Base-by-base conservation (phyloP, 2,113 vertebrate genomes). In the Odontophorus gujanensis region DNA sequence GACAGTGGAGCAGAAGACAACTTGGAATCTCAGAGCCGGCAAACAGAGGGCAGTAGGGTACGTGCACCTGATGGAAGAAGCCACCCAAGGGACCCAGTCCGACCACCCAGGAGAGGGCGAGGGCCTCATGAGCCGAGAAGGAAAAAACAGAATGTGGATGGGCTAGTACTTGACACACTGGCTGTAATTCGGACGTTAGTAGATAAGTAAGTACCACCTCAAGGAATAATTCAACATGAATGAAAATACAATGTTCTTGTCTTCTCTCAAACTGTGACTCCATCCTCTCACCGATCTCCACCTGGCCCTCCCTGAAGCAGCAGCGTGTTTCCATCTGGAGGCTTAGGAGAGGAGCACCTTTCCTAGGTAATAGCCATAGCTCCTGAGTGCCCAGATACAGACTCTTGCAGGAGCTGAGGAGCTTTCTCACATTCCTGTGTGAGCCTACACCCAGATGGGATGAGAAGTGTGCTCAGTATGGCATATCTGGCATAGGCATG, bases 111-210 rank as follows among this genome's bases (percentile, higher is more conserved):
- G 40, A 97, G 99, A 81, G 99, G 99, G 12, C 98, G 99, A 93
- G 99, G 99, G 38, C 99, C 99, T 30, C 99, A 99, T 21, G 99
- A 99, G 58, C 99, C 99, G 8, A 97, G 99, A 50, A 98, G 99
- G 96, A 99, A 99, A 97, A 99, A 99, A 90, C 99, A 99, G 96
- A 99, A 99, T 69, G 99, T 99, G 77, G 99, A 99, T 67, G 98
- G 99, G 51, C 97, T 99, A 94, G 99, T 99, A 86, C 98, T 99
- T 97, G 99, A 99, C 96, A 99, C 99, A 9, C 95, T 99, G 96
- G 99, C 99, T 69, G 99, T 99, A 86, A 99, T 99, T 97, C 98
- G 99, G 93, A 99, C 99, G 17, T 98, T 99, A 90, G 99, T 99
- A 66, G 99, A 99, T 98, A 99, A 99, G 99, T 99, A 98, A 99